Conservation (phyloP, 2,797 vertebrate species). For the Esox lucius region DNA sequence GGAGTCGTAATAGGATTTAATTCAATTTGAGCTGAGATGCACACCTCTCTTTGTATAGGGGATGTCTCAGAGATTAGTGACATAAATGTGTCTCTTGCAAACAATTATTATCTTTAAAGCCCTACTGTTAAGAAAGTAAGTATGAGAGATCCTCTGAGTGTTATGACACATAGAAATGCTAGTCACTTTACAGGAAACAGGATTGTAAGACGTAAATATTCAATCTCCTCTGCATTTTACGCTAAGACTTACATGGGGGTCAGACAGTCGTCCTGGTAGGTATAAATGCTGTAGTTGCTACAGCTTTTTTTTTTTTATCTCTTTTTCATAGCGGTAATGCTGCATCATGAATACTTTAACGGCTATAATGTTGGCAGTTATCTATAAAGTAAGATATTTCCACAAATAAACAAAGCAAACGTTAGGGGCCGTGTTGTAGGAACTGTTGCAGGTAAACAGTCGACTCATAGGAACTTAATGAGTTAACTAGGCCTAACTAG, state of each 20-base stretch:
- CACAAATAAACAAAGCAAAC: not conserved
- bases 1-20: slow-evolving; percentile 14
- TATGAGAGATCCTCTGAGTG: not conserved
- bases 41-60: slow-evolving; percentile 10
- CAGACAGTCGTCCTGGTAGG: not conserved
- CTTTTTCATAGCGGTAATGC: not conserved
- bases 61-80: slow-evolving; percentile 19
- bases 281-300: not conserved
- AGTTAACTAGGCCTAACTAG: too few relatives aligned
- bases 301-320: not conserved
- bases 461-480: too few relatives aligned
- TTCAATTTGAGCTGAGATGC: slow-evolving; percentile 21
- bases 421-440: not conserved
- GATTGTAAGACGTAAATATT: not conserved
- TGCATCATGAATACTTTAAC: not conserved
- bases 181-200: not conserved
- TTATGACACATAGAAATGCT: not conserved
- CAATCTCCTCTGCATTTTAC: not conserved
- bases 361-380: too few relatives aligned
- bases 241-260: not conserved
- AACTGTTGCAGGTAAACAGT: not conserved
- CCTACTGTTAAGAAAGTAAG: slow-evolving; percentile 22
- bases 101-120: slow-evolving; percentile 4
- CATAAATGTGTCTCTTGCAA: slow-evolving; percentile 22
- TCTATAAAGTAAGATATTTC: not conserved